These are phyloP conservation scores for Seira ritae DNA, from an alignment of 2,888 invertebrate species.

Conservation along the genomic window DNA sequence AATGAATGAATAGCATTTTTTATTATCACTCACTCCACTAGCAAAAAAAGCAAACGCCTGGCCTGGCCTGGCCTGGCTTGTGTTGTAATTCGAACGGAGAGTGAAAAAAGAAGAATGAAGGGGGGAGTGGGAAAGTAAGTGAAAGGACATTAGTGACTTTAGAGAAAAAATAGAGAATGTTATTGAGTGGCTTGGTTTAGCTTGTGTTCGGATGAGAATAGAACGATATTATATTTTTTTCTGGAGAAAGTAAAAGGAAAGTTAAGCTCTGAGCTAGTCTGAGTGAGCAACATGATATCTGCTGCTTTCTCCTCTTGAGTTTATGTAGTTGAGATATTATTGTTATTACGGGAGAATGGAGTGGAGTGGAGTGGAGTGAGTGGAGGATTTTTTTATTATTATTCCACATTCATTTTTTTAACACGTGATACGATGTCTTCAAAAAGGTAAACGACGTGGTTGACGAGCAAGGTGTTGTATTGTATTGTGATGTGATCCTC, in stretches of 20 bases:
- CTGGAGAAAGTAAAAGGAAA: slow-evolving; percentile 33
- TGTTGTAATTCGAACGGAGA: neutral
- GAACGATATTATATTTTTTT: too few species aligned
- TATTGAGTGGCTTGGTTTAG: slow-evolving; percentile 46
- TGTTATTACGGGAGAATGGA: slow-evolving; percentile 3
- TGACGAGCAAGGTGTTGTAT: slow-evolving; percentile 7
- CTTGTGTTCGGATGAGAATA: neutral
- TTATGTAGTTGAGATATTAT: slow-evolving; percentile 17
- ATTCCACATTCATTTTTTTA: slow-evolving; percentile 9
- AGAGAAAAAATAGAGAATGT: neutral
- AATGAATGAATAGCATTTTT: slow-evolving; percentile 10
- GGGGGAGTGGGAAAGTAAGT: slow-evolving; percentile 5
- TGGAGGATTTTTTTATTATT: neutral
- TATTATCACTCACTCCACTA: too few species aligned
- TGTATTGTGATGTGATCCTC: neutral
- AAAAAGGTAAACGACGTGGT: neutral
- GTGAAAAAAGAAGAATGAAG: neutral
- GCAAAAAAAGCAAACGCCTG: too few species aligned
- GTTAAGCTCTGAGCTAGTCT: slow-evolving; percentile 60
- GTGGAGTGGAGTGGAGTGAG: too few species aligned
- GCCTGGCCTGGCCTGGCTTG: neutral
- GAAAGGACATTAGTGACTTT: slow-evolving; percentile 61
- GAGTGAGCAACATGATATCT: slow-evolving; percentile 1
- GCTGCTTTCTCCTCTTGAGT: neutral
- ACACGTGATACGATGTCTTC: neutral